Evolutionary conservation across 2,797 vertebrate genomes (phyloP).

Genomic region (Halcyon chelicuti): DNA sequence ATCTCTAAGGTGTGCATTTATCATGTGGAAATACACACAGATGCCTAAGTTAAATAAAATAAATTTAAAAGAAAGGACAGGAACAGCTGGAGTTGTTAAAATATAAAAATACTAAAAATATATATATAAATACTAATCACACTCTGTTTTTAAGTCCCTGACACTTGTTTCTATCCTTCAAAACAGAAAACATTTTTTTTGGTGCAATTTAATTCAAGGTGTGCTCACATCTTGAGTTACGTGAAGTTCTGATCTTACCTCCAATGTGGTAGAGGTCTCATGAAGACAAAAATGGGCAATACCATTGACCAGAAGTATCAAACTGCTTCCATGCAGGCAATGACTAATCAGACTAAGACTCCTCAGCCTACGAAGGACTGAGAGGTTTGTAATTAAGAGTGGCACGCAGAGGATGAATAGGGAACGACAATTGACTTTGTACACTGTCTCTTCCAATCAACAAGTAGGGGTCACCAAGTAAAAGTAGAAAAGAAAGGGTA

Average conservation of each 20-base stretch:
- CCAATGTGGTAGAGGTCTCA: background rate
- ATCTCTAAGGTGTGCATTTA: no score
- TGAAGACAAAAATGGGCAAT: background rate
- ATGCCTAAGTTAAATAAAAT: no score
- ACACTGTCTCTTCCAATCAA: constrained; percentile 39
- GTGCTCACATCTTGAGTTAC: background rate
- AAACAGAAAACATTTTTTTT: background rate
- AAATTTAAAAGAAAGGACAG: no score
- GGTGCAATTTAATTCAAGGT: background rate
- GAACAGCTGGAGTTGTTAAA: no score
- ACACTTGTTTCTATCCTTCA: background rate
- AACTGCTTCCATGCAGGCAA: background rate
- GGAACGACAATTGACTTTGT: background rate
- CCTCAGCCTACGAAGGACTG: background rate
- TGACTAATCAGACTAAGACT: background rate
- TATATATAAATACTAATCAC: background rate
- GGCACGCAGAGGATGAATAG: background rate
- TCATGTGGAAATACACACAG: no score
- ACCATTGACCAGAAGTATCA: background rate
- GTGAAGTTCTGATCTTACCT: background rate
- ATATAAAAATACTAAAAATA: no score
- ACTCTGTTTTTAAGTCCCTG: background rate
- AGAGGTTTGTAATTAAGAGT: background rate
- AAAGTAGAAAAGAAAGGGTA: background rate
- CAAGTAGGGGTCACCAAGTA: background rate